Evolutionary conservation across 2,113 vertebrate species (phyloP), one percentile per base, ranked within the genome.

Genomic region (Eretmochelys imbricata): DNA sequence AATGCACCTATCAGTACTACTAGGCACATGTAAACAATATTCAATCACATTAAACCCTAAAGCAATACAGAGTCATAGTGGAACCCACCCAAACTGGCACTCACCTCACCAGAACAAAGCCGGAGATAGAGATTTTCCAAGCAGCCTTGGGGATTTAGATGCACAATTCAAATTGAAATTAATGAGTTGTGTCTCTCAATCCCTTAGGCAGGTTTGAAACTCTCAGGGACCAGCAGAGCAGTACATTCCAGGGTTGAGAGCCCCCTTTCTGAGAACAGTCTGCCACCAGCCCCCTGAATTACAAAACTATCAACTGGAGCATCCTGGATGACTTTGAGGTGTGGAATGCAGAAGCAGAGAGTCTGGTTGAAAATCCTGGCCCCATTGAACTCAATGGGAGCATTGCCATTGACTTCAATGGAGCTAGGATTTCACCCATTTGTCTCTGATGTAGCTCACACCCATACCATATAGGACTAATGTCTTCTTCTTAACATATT

Each of bases 391-490:
- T 27, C 42, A 46, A 24, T 25, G 11, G 42, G 72, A 76, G 72
- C 24, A 24, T 25, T 46, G 20, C 42, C 42, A 76, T 7, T 46
- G 38, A 27, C 38, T 13, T 54, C 11, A 22, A 13, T n/a, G 51
- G 53, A 27, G 24, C 53, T 27, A 54, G 80, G 53, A 27, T 38
- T 17, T 82, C n/a, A 24, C 31, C 14, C 16, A 10, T 38, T 82
- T 42, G 53, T 38, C 5, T 0, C 84, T n/a, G 78, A 46, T 20
- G 53, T 42, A 3, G 0, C 55, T 72, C 31, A 3, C 78, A n/a
- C 27, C 19, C 11, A 35, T 27, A 49, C 38, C n/a, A 54, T 27
- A 29, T 8, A 82, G 80, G n/a, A 38, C 24, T 42, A 55, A 55
- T 46, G 53, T 13, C n/a, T 24, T 82, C n/a, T 38, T 54, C 22